Base-by-base conservation (phyloP, 2,888 invertebrate genomes). In the Papilio elwesi region DNA sequence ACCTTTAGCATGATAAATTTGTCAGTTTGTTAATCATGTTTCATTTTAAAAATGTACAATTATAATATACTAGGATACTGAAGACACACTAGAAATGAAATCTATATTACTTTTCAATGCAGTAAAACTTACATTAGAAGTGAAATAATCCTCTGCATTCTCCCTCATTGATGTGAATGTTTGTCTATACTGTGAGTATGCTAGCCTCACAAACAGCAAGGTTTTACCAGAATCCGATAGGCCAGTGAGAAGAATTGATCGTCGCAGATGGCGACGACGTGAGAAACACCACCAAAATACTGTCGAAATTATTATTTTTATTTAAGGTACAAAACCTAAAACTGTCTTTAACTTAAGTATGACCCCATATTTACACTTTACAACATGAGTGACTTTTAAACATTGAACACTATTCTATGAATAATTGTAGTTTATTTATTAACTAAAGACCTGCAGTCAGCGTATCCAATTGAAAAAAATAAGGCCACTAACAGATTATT, bases 211-310 rank as follows among this genome's bases (percentile, higher is more conserved):
- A 90, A 97, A 98, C 70, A 99, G 90, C 52, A 97, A 91, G 4
- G 98, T 98, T 94, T 99, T 99, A 16, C 99, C 99, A 48, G 97
- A 96, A 85, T 98, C 98, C 79, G 97, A 97, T 4, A 98, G 94
- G 3, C 99, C 99, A 69, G 97, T 96, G 12, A 99, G 83, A 71
- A 98, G 89, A 66, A 99, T 94, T 78, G 95, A 95, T 53, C 95
- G 94, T 47, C 96, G 94, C 9, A 94, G 85, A 67, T 94, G 93
- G 75, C 93, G 95, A 73, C 94, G 94, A 72, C 94, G 91, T 74
- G 94, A 94, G 90, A 95, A 96, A 78, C 95, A 86, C 86, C 94
- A 91, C 89, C 95, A 95, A 75, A 96, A 85, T 55, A 95, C 96
- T 96, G 84, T 68, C 93, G 94, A 77, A 62, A 26, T 26, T 26